Conservation (phyloP, 2,113 vertebrate genomes). For the Mastomys natalensis region DNA sequence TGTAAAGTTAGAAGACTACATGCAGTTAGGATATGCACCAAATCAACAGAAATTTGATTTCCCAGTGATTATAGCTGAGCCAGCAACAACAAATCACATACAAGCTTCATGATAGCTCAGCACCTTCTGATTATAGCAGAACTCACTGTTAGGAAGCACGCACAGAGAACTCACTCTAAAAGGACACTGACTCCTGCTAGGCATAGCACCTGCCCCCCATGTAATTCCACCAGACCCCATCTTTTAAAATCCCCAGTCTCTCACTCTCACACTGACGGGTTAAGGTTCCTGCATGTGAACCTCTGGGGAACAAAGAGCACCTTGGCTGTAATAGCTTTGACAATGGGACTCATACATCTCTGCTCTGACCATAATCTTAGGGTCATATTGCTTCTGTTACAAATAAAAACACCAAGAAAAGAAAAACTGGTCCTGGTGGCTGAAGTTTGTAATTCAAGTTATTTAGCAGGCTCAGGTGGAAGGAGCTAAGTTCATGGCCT, state of each 20-base stretch:
- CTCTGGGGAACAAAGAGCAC: not conserved
- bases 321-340: not conserved
- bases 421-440: not conserved
- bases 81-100: not conserved
- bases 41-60: conserved; percentile 16
- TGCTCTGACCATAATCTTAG: not conserved
- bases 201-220: not conserved
- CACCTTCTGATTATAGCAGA: not conserved
- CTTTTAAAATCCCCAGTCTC: not conserved
- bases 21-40: not conserved
- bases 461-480: not conserved
- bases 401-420: conserved; percentile 9
- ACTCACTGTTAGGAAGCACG: not conserved
- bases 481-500: not conserved
- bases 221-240: not conserved
- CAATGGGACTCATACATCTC: not conserved
- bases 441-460: not conserved
- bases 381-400: not conserved
- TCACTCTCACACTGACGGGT: not conserved
- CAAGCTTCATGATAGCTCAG: not conserved
- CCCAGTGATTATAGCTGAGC: not conserved
- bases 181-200: not conserved
- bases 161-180: not conserved
- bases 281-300: not conserved
- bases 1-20: not conserved